Percentiles rank a stretch among this genome's conserved stretches.
Conservation (phyloP, 2,113 vertebrate genomes). For the Sinosuthora webbiana region DNA sequence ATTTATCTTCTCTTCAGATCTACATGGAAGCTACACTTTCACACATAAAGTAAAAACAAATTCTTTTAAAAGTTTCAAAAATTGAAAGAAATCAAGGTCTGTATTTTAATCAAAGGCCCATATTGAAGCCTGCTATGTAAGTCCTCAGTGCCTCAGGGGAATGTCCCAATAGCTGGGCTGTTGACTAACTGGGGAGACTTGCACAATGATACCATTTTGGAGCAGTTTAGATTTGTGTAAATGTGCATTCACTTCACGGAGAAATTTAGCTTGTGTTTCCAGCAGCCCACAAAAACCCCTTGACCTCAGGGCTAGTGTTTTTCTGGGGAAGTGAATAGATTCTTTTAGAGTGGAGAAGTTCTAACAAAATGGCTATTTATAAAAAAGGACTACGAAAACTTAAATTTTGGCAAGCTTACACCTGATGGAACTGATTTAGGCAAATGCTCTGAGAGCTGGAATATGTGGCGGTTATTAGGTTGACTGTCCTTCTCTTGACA, state of each 20-base stretch:
- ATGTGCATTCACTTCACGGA: background rate
- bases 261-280: background rate
- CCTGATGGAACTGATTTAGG: background rate
- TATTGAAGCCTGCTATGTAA: background rate
- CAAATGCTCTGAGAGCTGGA: background rate
- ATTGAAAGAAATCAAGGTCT: background rate
- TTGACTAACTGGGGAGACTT: background rate
- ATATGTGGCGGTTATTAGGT: background rate
- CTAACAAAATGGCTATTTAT: conserved; percentile 4
- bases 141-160: background rate
- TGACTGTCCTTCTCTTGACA: background rate
- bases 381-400: background rate
- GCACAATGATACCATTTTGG: background rate
- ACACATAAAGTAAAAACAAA: background rate
- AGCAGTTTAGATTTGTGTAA: background rate
- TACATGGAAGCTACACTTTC: background rate
- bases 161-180: background rate
- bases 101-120: background rate
- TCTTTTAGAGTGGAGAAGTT: background rate
- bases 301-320: background rate
- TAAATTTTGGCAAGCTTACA: background rate
- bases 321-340: conserved; percentile 7
- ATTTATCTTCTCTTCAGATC: background rate
- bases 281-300: background rate
- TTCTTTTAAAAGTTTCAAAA: background rate